These are phyloP conservation scores for Columba livia DNA, from an alignment of 2,113 vertebrate species.

Conservation along the genomic window DNA sequence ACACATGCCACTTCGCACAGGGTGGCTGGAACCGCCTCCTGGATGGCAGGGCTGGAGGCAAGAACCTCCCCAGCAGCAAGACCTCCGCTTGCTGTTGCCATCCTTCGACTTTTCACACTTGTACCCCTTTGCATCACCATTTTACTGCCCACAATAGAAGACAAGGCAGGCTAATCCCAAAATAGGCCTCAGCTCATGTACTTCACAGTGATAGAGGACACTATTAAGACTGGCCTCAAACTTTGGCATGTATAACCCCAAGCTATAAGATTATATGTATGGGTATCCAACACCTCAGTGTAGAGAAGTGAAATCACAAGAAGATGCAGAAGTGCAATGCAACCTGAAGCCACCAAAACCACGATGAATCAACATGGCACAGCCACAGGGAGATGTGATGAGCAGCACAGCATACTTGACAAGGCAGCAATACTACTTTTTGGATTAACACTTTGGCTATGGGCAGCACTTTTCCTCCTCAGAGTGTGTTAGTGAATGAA, in stretches of 20 bases:
- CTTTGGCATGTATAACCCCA: background rate
- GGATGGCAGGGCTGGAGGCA: background rate
- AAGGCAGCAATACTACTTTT: background rate
- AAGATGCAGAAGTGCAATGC: accelerated
- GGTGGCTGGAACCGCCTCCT: background rate
- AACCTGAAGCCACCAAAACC: background rate
- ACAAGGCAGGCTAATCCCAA: background rate
- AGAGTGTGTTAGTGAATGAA: background rate
- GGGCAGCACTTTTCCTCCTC: background rate
- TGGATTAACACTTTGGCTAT: background rate
- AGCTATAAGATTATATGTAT: background rate
- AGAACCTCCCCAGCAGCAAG: background rate
- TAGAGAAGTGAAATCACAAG: background rate
- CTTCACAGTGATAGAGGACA: accelerated
- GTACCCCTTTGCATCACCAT: background rate
- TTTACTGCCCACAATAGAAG: background rate
- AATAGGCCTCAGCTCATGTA: background rate
- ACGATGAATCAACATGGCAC: accelerated
- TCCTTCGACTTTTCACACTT: background rate
- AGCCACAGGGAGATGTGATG: background rate
- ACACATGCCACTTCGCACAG: background rate
- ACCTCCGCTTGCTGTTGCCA: background rate
- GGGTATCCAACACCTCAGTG: background rate
- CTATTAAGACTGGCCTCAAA: background rate
- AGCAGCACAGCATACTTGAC: background rate